phyloP scores from a whole-genome alignment of 2,113 vertebrate genomes.

The Oreotrochilus melanogaster region DNA sequence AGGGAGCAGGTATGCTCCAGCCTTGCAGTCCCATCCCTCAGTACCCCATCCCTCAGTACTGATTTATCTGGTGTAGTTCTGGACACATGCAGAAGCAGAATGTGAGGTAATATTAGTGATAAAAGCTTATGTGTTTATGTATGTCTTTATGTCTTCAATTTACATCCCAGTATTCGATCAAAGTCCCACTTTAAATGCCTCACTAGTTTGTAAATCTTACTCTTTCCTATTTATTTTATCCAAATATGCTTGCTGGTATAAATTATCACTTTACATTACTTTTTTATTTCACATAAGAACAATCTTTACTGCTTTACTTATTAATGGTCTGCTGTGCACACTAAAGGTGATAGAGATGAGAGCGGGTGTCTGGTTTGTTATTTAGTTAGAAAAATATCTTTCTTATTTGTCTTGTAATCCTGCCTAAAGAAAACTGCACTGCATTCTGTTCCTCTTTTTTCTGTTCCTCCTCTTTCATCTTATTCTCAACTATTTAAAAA shows the following conservation, averaged over 20 bases:
- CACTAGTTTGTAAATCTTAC: not conserved
- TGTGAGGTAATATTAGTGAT: not conserved
- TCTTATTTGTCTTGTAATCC: not conserved
- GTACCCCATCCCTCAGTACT: not conserved
- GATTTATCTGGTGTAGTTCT: not conserved
- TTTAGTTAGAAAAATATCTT: not conserved
- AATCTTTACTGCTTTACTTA: not conserved
- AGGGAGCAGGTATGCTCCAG: not conserved
- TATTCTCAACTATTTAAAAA: not conserved
- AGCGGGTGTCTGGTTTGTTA: not conserved
- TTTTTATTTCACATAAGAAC: not conserved
- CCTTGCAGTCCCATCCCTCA: not conserved
- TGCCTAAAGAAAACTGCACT: not conserved
- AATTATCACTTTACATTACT: slow-evolving; percentile 18
- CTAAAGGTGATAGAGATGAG: not conserved
- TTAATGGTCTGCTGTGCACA: not conserved
- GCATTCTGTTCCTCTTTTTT: not conserved
- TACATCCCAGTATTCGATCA: not conserved
- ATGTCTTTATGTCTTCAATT: not conserved
- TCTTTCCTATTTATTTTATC: slow-evolving; percentile 5
- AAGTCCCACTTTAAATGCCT: not conserved
- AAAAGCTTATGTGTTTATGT: not conserved
- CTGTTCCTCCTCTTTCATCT: not conserved
- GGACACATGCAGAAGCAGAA: not conserved
- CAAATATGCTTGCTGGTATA: not conserved